Base-by-base conservation (phyloP, 1,140 invertebrate genomes). In the Callitettix versicolor region DNA sequence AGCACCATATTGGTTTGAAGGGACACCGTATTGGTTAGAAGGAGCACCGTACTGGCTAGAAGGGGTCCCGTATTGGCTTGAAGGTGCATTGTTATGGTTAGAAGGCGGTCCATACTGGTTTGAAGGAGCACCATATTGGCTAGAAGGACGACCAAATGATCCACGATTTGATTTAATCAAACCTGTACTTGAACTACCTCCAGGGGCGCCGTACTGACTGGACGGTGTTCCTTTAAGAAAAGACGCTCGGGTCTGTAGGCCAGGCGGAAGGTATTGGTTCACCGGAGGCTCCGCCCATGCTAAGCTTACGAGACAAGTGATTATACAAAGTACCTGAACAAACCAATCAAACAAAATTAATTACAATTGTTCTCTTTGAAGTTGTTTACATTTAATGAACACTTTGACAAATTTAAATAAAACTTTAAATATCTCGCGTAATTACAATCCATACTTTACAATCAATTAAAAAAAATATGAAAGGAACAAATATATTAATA, bases 11-110 rank as follows among this genome's bases (percentile, higher is more conserved):
- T 62, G 53, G 50, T 63, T 18, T 2, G 40, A 49, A 17, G 66
- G 63, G 30, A 62, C 55, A 38, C 65, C 65, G 38, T 66, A 66
- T 36, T 62, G 46, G 38, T 59, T 56, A 11, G 64, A 62, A 33
- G 61, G 62, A 34, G 64, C 54, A 22, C 64, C 64, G 46, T 68
- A 67, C 34, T 62, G 53, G 50, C 63, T 44, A 60, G 60, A 18
- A 46, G 55, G 46, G 14, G 56, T 24, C 14, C 64, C 64, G 26
- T 21, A 11, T 24, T 9, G 1, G 2, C 17, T 24, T n/a, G 64
- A 62, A 38, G 61, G 62, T 24, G 64, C 54, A 22, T 63, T 63
- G 46, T 68, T 67, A 12, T 62, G 53, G 53, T 63, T 44, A 11
- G 40, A 49, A 17, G 66, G 63, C 21, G 64, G 53, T 26, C 65